Evolutionary conservation across 2,888 invertebrate genomes (phyloP).

Genomic region (Helleia helle): DNA sequence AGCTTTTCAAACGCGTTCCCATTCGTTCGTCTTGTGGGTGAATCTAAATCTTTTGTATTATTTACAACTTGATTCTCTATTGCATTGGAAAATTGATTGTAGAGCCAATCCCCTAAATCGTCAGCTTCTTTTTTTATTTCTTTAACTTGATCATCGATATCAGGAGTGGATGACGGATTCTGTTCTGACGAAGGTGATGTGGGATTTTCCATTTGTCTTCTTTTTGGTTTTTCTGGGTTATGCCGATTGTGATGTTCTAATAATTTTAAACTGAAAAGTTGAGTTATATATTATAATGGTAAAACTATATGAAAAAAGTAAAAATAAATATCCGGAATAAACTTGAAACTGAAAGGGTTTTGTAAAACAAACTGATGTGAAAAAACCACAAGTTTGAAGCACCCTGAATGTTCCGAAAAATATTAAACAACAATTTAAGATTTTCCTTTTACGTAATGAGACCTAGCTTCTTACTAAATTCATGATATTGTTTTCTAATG

Average conservation of each 20-base stretch:
- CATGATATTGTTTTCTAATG: no score
- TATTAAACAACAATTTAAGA: no score
- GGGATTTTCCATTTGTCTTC: conserved; percentile 15
- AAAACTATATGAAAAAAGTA: no score
- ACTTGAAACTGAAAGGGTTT: no score
- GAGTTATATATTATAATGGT: no score
- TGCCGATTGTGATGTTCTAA: conserved; percentile 35
- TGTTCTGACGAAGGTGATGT: conserved; percentile 5
- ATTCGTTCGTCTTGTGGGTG: conserved; percentile 34
- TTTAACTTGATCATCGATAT: conserved; percentile 34
- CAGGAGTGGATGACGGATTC: conserved; percentile 24
- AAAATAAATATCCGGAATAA: no score
- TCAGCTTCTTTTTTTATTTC: conserved; percentile 45
- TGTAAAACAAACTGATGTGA: no score
- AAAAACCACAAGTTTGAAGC: no score
- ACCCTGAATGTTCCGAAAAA: no score
- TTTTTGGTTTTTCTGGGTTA: conserved; percentile 30
- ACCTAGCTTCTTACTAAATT: no score
- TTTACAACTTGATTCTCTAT: conserved; percentile 59
- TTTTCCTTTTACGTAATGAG: no score
- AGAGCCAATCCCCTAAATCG: conserved; percentile 59
- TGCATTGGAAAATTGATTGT: conserved; percentile 62
- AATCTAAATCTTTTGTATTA: conserved; percentile 33
- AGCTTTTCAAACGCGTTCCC: conserved; percentile 10
- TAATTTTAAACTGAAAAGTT: conserved; percentile 48